phyloP scores from a whole-genome alignment of 2,888 invertebrate genomes.

The Celastrina argiolus region DNA sequence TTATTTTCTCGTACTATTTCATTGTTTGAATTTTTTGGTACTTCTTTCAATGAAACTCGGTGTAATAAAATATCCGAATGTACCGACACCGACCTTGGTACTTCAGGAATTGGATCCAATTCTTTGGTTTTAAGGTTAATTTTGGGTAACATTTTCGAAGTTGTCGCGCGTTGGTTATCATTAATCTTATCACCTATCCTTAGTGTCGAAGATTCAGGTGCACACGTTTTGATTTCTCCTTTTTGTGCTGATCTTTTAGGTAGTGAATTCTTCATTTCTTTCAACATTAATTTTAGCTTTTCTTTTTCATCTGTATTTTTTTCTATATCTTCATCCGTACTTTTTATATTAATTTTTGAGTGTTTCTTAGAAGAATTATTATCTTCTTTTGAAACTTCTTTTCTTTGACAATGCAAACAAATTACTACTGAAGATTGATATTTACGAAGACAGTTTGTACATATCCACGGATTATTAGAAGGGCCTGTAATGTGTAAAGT shows the following conservation, averaged over 20 bases:
- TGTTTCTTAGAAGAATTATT: conserved; percentile 26
- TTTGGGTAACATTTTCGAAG: neutral
- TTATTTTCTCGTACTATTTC: neutral
- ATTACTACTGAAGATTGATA: conserved; percentile 51
- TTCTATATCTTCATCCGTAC: conserved; percentile 48
- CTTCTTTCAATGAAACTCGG: neutral
- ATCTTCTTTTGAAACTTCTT: conserved; percentile 33
- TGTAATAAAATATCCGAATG: neutral
- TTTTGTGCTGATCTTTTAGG: conserved; percentile 77
- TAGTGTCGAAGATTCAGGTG: conserved; percentile 58
- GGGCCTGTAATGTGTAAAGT: conserved; percentile 22
- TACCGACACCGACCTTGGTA: neutral
- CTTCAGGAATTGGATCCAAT: neutral
- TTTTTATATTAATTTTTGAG: conserved; percentile 38
- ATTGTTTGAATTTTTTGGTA: neutral
- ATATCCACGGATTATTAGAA: conserved; percentile 51
- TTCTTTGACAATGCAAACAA: conserved; percentile 50
- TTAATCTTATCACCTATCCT: conserved; percentile 45
- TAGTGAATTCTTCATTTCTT: conserved; percentile 87
- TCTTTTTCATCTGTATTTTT: conserved; percentile 68
- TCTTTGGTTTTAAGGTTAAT: neutral
- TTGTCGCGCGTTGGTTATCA: neutral
- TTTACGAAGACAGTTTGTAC: conserved; percentile 58
- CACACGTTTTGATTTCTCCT: conserved; percentile 30
- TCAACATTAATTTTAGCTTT: conserved; percentile 83